Conservation (phyloP, 2,888 invertebrate genomes). For the Scaptodrosophila latifasciaeformis region DNA sequence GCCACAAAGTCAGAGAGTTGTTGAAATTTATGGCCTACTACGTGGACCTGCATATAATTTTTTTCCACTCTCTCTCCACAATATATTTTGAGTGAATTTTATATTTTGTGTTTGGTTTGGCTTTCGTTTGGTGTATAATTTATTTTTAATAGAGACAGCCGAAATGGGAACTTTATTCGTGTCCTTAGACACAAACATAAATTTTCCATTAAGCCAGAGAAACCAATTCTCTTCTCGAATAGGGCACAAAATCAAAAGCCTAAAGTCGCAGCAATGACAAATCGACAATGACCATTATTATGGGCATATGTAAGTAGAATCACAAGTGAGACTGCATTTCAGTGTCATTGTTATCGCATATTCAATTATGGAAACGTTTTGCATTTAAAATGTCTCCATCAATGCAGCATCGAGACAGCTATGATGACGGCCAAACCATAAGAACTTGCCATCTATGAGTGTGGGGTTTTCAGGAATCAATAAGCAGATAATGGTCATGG, state of each 20-base stretch:
- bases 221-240: too few species aligned
- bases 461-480: too few species aligned
- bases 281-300: too few species aligned
- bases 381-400: conserved; percentile 59
- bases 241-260: too few species aligned
- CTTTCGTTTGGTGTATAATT: conserved; percentile 53
- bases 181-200: conserved; percentile 29
- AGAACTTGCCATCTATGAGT: too few species aligned
- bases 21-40: conserved; percentile 59
- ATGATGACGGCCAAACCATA: neutral
- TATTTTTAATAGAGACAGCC: conserved; percentile 63
- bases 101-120: conserved; percentile 36
- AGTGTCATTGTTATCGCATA: conserved; percentile 43
- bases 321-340: neutral
- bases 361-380: conserved; percentile 49
- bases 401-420: conserved; percentile 25
- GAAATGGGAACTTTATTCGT: conserved; percentile 24
- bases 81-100: too few species aligned
- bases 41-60: conserved; percentile 31
- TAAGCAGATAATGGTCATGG: too few species aligned
- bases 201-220: conserved; percentile 16
- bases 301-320: too few species aligned
- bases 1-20: conserved; percentile 60
- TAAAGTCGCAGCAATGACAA: too few species aligned
- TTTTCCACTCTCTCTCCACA: neutral